Base-by-base conservation (phyloP, 2,888 invertebrate genomes). In the Danaus chrysippus region DNA sequence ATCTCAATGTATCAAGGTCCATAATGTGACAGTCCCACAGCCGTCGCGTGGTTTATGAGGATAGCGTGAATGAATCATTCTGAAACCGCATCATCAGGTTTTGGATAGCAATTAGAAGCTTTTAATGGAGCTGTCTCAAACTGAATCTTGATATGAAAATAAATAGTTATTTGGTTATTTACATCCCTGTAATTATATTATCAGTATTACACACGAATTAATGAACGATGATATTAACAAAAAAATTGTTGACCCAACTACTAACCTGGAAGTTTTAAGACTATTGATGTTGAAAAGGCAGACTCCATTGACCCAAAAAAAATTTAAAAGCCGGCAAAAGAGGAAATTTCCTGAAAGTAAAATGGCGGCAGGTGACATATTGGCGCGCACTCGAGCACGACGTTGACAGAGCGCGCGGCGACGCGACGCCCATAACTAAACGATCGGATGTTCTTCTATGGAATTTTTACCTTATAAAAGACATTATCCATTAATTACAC, bases 331-430 rank as follows among this genome's bases (percentile, higher is more conserved):
- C 56, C 13, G 46, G 46, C 13, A 46, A 13, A 46, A 54, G 55
- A 60, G 59, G 59, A 63, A 64, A 61, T 54, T 61, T 57, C 53
- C 61, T 63, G 62, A 58, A 59, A 69, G 53, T 70, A 70, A 71
- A 67, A 73, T 70, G 71, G 71, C 68, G 66, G 52, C 64, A n/a
- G 62, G 63, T 72, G 78, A 82, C 77, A 76, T 81, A 83, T 81
- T 73, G 79, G 72, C 67, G 70, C 65, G 72, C 74, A 73, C 74
- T 70, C 71, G 66, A 72, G 71, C 68, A 64, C 71, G 82, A 83
- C 82, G 72, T 73, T 82, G 82, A 83, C 77, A 64, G 71, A 81
- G 75, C 73, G 73, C 73, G 69, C 67, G 73, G 73, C 74, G 74
- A 71, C 75, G 73, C 63, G 64, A 15, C 61, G 46, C 66, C 56